Evolutionary conservation across 2,797 vertebrate species (phyloP).

Genomic region (Podargus strigoides): DNA sequence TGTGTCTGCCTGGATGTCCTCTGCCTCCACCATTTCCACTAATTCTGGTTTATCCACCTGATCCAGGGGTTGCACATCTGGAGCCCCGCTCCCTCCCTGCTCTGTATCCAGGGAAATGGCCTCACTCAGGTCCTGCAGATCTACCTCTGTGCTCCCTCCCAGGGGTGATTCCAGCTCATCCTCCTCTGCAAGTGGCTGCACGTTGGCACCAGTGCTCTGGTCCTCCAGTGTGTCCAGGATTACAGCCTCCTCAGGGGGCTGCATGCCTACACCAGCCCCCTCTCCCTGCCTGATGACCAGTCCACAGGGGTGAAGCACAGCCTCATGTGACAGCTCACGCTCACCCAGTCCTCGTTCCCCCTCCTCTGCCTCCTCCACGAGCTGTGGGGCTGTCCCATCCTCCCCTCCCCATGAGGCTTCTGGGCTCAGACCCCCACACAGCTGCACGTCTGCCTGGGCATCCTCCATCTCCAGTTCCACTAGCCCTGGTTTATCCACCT

Average conservation of each 20-base stretch:
- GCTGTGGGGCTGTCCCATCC: rapidly evolving
- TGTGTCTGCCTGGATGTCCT: not conserved
- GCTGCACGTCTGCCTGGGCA: not conserved
- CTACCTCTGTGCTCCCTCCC: rapidly evolving
- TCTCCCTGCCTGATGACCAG: not conserved
- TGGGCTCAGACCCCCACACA: not conserved
- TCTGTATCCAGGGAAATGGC: too few species aligned
- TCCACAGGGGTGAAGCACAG: too few species aligned
- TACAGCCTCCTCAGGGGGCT: not conserved
- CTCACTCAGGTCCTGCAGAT: too few species aligned
- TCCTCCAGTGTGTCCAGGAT: rapidly evolving
- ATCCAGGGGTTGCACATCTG: too few species aligned
- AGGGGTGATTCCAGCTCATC: not conserved
- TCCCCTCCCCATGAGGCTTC: not conserved
- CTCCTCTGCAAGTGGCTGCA: not conserved
- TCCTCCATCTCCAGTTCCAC: not conserved
- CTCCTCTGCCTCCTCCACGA: rapidly evolving
- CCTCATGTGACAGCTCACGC: rapidly evolving
- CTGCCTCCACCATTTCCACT: not conserved
- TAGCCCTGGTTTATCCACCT: not conserved
- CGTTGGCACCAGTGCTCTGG: not conserved
- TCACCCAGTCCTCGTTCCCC: not conserved
- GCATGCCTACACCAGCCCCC: not conserved
- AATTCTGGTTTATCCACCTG: too few species aligned
- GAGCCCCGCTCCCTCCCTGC: too few species aligned